Evolutionary conservation across 1,140 invertebrate species (phyloP), one percentile per base, ranked within the genome.

Genomic region (Psix sp.): DNA sequence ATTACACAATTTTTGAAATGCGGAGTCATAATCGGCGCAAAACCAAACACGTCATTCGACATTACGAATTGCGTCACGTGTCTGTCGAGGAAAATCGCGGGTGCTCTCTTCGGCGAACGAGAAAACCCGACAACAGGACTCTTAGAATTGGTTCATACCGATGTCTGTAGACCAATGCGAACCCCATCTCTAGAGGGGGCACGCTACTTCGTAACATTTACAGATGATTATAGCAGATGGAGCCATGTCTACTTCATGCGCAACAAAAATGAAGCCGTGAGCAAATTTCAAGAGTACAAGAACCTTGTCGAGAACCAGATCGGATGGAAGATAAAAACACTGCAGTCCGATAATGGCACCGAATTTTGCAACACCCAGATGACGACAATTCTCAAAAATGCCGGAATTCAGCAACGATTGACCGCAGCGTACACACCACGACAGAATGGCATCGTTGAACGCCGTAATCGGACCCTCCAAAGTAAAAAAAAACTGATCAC

Each of bases 301-400:
- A 3, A 7, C 26, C 7, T 29, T 60, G 14, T 29, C 16, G 51
- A 78, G 72, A 73, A 74, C 18, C 14, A 78, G 72, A 79, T 71
- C 16, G 45, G 70, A 42, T 31, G 45, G 42, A 57, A 73, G 62
- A 66, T 65, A 65, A 63, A 76, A 72, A 43, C 24, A 51, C 29
- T 18, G 76, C 26, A 29, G 7, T 29, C 26, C 7, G 26, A 29
- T n/a, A 29, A 29, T 7, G 26, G 7, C 7, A 29, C 2, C 2
- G 26, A 29, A 7, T 29, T 65, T 49, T 60, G 79, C 9, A 60
- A 60, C 33, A 5, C 42, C 24, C 46, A 7, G 7, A 35, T 11
- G 33, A 5, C 10, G 2, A 3, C 2, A 5, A 35, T 35, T n/a
- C 7, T 29, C 7, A 7, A 2, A n/a, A 29, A n/a, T 2, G 2